Conservation (phyloP, 2,888 invertebrate genomes). For the Drosophila ezoana region DNA sequence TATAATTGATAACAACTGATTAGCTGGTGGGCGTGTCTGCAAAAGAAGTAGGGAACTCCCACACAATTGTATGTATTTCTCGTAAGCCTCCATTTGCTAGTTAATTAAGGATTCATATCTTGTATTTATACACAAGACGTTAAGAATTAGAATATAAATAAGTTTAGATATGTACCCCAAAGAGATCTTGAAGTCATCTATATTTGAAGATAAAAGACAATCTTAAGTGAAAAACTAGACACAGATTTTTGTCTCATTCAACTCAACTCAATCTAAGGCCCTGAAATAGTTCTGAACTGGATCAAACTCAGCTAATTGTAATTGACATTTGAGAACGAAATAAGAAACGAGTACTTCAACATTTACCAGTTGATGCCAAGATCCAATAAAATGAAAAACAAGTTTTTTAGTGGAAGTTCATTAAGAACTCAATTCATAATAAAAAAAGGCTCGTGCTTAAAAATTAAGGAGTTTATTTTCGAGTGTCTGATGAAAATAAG, state of each 20-base stretch:
- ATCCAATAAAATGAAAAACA: slow-evolving; percentile 5
- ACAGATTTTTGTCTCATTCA: neutral
- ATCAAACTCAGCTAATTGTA: neutral
- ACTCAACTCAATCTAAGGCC: neutral
- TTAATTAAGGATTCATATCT: no score
- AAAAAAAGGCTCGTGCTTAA: slow-evolving; percentile 29
- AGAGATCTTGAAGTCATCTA: no score
- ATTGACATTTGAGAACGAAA: neutral
- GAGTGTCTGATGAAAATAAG: slow-evolving; percentile 18
- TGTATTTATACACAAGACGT: no score
- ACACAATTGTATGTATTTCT: no score
- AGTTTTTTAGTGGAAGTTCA: neutral
- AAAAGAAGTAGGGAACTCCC: no score
- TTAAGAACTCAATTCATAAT: neutral
- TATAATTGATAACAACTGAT: slow-evolving; percentile 41
- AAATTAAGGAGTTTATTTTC: slow-evolving; percentile 39
- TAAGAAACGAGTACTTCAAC: neutral
- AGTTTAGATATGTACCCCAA: no score
- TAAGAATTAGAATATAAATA: no score
- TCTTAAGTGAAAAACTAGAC: no score
- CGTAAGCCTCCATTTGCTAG: no score
- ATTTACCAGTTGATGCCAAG: neutral
- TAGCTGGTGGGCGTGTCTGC: slow-evolving; percentile 21
- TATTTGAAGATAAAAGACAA: no score
- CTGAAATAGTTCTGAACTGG: neutral